phyloP scores from a whole-genome alignment of 2,888 invertebrate genomes.

The Drosophila peninsularis region DNA sequence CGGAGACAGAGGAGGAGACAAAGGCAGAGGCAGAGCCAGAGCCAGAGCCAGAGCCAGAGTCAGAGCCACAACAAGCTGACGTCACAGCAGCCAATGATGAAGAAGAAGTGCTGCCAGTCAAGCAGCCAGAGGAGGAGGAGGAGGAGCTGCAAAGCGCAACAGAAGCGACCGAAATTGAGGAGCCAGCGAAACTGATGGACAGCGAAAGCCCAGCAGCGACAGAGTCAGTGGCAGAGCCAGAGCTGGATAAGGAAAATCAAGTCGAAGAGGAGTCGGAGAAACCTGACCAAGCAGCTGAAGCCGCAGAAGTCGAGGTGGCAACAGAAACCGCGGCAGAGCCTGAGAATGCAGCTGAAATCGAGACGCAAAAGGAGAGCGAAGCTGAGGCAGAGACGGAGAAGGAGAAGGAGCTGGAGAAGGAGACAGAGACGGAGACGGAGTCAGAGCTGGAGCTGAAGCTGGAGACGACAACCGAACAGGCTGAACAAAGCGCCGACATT shows the following conservation, averaged over 20 bases:
- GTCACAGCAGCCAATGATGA: constrained; percentile 29
- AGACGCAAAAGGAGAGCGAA: constrained; percentile 7
- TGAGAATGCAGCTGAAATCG: constrained; percentile 23
- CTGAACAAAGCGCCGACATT: constrained; percentile 73
- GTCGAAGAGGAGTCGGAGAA: constrained; percentile 33
- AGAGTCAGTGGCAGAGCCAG: constrained; percentile 10
- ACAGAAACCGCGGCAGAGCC: constrained; percentile 13
- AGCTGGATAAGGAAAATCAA: constrained; percentile 23
- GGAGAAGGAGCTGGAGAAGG: constrained; percentile 18
- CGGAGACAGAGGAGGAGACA: background rate
- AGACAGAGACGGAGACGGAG: constrained; percentile 10
- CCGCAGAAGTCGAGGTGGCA: constrained; percentile 47
- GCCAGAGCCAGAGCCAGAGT: background rate
- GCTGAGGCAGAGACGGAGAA: background rate
- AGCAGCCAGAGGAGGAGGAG: constrained; percentile 20
- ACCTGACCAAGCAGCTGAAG: constrained; percentile 34
- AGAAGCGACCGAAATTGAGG: constrained; percentile 43
- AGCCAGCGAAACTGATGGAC: constrained; percentile 42
- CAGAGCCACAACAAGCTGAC: constrained; percentile 21
- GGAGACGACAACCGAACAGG: constrained; percentile 48
- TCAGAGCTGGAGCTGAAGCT: constrained; percentile 7
- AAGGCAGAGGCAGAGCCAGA: constrained; percentile 4
- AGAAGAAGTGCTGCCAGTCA: constrained; percentile 29
- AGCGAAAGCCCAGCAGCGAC: constrained; percentile 45
- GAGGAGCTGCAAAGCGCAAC: constrained; percentile 23